Evolutionary conservation across 2,888 invertebrate genomes (phyloP).

Genomic region (Eristalis tenax): DNA sequence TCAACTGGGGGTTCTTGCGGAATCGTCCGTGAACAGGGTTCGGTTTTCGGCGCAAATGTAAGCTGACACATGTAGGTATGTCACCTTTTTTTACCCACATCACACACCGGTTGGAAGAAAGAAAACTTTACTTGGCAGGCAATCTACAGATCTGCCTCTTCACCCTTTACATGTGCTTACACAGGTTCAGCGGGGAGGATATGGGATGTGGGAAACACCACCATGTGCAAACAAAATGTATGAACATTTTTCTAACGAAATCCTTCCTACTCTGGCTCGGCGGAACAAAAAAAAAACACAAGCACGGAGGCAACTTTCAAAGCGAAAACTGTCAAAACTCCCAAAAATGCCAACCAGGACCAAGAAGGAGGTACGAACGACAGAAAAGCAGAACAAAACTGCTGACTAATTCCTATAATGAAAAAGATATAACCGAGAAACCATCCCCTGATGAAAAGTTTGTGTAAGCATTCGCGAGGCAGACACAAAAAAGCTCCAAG

Average conservation of each 20-base stretch:
- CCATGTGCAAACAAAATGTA: slow-evolving; percentile 56
- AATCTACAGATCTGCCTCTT: slow-evolving; percentile 45
- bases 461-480: slow-evolving; percentile 42
- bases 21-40: neutral
- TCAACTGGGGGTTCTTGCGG: neutral
- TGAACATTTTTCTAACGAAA: slow-evolving; percentile 55
- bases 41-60: slow-evolving; percentile 46
- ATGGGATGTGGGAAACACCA: slow-evolving; percentile 34
- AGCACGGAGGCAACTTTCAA: slow-evolving; percentile 15
- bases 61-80: slow-evolving; percentile 71
- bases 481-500: neutral
- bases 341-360: slow-evolving; percentile 48
- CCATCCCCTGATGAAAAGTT: slow-evolving; percentile 40
- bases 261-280: slow-evolving; percentile 10
- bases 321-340: slow-evolving; percentile 63
- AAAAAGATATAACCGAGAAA: slow-evolving; percentile 39
- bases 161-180: slow-evolving; percentile 16
- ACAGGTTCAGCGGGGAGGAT: neutral
- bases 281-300: neutral
- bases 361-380: neutral
- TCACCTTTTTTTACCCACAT: slow-evolving; percentile 48
- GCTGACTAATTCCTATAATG: slow-evolving; percentile 63
- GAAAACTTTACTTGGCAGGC: slow-evolving; percentile 38
- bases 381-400: slow-evolving; percentile 18
- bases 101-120: slow-evolving; percentile 35